A percentile compares a stretch with the other conserved stretches of the same genome.
These are phyloP conservation scores for Drosophila mettleri DNA, from an alignment of 2,888 invertebrate genomes.

Conservation along the genomic window DNA sequence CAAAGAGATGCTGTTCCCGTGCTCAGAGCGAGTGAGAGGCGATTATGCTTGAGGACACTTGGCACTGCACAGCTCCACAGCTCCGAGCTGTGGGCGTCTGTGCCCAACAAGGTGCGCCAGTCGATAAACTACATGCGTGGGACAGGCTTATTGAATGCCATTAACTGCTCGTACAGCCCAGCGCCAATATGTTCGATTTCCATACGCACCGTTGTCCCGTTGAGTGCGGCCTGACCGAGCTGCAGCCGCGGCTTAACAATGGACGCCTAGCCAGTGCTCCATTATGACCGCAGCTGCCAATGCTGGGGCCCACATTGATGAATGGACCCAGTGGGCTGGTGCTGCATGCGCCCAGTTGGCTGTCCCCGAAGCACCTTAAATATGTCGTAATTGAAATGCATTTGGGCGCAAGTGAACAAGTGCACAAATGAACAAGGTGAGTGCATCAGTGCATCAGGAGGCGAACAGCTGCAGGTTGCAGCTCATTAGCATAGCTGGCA, in stretches of 20 bases:
- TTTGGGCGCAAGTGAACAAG: conserved; percentile 57
- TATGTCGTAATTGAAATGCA: conserved; percentile 78
- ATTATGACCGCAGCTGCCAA: conserved; percentile 24
- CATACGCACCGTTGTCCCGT: conserved; percentile 40
- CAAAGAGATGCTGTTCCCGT: conserved; percentile 24
- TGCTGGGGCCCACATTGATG: conserved; percentile 33
- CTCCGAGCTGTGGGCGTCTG: conserved; percentile 1
- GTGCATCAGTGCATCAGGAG: conserved; percentile 30
- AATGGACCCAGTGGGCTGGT: conserved; percentile 52
- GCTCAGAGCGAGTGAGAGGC: conserved; percentile 24
- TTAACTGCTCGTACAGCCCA: conserved; percentile 28
- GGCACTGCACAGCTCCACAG: conserved; percentile 14
- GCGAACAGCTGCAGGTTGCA: conserved; percentile 18
- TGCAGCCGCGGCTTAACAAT: conserved; percentile 51
- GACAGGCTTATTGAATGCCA: conserved; percentile 14
- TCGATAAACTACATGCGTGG: conserved; percentile 9
- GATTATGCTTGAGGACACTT: conserved; percentile 38
- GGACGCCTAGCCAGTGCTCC: conserved; percentile 27
- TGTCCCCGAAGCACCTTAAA: conserved; percentile 53
- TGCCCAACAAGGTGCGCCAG: not conserved
- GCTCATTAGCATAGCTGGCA: conserved; percentile 32
- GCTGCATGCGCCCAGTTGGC: conserved; percentile 9
- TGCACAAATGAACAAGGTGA: conserved; percentile 29
- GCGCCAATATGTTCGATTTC: conserved; percentile 22
- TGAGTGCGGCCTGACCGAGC: conserved; percentile 24